Conservation (phyloP, 2,113 vertebrate species). For the Bufo gargarizans region DNA sequence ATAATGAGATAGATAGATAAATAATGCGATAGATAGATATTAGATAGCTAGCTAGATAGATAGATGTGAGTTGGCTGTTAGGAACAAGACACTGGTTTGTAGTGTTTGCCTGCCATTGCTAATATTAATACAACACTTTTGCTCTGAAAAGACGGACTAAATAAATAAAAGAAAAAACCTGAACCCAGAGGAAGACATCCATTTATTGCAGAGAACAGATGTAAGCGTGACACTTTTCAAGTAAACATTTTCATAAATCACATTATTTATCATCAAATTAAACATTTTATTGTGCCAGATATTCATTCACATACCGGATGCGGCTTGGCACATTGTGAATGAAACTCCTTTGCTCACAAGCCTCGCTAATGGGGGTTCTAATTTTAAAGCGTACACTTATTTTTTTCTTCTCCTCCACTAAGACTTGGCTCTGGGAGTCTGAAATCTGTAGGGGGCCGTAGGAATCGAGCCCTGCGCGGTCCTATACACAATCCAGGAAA, state of each 20-base stretch:
- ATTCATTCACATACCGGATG: conserved; percentile 38
- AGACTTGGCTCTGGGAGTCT: conserved; percentile 31
- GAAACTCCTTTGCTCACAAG: conserved; percentile 14
- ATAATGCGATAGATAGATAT: no score
- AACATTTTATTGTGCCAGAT: conserved; percentile 45
- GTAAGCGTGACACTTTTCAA: conserved; percentile 47
- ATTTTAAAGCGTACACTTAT: neutral
- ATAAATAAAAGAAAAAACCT: conserved; percentile 31
- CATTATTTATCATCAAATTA: conserved; percentile 56
- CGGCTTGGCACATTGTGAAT: conserved; percentile 45
- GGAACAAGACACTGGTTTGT: conserved; percentile 34
- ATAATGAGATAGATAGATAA: no score
- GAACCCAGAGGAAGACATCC: conserved; percentile 7
- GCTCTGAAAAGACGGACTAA: conserved; percentile 3
- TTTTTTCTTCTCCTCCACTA: neutral
- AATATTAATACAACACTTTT: conserved; percentile 12
- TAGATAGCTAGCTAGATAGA: no score
- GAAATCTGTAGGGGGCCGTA: conserved; percentile 36
- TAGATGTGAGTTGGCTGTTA: neutral
- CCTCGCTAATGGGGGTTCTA: conserved; percentile 10
- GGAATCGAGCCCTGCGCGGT: neutral
- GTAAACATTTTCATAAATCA: conserved; percentile 59
- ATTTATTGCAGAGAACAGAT: conserved; percentile 48
- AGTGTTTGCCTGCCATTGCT: neutral
- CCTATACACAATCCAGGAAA: conserved; percentile 21